phyloP scores from a whole-genome alignment of 2,888 invertebrate species.

The Beris morrisii region DNA sequence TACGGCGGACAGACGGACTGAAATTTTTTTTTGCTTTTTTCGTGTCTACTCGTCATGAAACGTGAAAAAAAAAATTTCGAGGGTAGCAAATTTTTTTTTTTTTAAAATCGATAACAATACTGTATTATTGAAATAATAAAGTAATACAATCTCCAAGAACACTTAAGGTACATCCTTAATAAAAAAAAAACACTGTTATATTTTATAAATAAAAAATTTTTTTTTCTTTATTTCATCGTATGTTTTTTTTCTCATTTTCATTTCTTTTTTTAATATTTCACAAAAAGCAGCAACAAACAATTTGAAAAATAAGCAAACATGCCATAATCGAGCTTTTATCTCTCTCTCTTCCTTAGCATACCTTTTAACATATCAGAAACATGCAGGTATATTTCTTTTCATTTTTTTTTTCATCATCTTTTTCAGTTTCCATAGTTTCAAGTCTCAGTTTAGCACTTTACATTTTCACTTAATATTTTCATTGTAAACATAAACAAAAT shows the following conservation, averaged over 20 bases:
- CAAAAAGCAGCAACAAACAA: constrained; percentile 36
- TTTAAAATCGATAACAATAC: too few relatives aligned
- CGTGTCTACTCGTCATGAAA: too few relatives aligned
- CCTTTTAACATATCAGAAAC: not conserved
- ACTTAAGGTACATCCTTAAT: not conserved
- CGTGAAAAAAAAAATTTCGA: too few relatives aligned
- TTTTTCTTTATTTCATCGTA: constrained; percentile 30
- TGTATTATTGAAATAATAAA: too few relatives aligned
- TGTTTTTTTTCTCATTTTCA: constrained; percentile 16
- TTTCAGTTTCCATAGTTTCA: not conserved
- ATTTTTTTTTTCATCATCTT: constrained; percentile 3
- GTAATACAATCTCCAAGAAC: not conserved
- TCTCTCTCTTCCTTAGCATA: not conserved
- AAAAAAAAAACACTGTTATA: not conserved
- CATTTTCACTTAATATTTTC: constrained; percentile 13
- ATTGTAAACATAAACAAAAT: not conserved
- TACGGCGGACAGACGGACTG: too few relatives aligned
- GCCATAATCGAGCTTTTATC: constrained; percentile 26
- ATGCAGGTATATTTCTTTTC: not conserved
- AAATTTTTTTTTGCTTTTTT: too few relatives aligned
- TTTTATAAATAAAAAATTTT: constrained; percentile 30
- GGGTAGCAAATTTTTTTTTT: too few relatives aligned
- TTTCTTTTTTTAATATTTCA: constrained; percentile 29
- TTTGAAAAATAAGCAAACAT: constrained; percentile 31
- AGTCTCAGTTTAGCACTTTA: constrained; percentile 1